Base-by-base conservation (phyloP, 2,113 vertebrate genomes). In the Peromyscus polionotus region DNA sequence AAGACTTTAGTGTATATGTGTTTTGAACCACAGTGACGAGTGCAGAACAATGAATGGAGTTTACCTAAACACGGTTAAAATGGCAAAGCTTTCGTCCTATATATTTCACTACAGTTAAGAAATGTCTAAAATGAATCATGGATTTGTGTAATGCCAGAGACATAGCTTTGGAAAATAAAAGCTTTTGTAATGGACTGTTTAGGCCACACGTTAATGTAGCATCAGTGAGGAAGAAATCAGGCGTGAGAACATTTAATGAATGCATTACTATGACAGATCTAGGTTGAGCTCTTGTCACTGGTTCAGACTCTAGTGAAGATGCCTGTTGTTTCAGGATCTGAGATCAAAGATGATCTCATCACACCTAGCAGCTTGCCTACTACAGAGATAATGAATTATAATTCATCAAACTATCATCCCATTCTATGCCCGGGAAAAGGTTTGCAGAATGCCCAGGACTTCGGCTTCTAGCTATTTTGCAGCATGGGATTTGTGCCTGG, bases 81-180 rank as follows among this genome's bases (percentile, higher is more conserved):
- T 36, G 5, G 45, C 12, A 70, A 11, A n/a, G 17, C 42, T 54
- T 88, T 51, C 12, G 13, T 26, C 39, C 26, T 8, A 5, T 11
- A 36, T n/a, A 59, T 94, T 48, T 91, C 73, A 89, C 4, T 48
- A 77, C 13, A 86, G 57, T 73, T 11, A 6, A 59, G 88, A 93
- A 75, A 57, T 11, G 5, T 77, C 6, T 68, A 77, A 75, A 86
- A 90, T 73, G 83, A 45, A 63, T 88, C 48, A 90, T 7, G 76
- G 7, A 63, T 93, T 48, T 61, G 4, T 86, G 51, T 10, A 80
- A 93, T 31, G 68, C 63, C 68, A 79, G 54, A 85, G 26, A 72
- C 33, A 59, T 1, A 73, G 5, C 39, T 86, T 61, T 84, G 77
- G 45, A 88, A 94, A 89, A 95, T n/a, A 80, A 86, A 89, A 85